Conservation (phyloP, 2,888 invertebrate species). For the Rhamphomyia laevipes region DNA sequence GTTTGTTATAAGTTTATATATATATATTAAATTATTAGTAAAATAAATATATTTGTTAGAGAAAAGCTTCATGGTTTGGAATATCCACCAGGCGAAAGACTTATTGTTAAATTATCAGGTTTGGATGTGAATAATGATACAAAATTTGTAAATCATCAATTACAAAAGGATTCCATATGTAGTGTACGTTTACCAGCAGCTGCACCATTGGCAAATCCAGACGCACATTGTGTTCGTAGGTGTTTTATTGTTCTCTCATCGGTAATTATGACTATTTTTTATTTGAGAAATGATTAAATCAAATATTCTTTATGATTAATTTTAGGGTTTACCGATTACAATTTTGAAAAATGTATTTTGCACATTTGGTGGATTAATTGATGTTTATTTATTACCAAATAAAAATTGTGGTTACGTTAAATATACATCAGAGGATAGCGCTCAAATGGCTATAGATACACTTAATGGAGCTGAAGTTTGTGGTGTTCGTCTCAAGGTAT, state of each 20-base stretch:
- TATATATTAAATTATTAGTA: slow-evolving; percentile 23
- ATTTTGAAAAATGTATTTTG: slow-evolving; percentile 80
- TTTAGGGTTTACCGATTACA: slow-evolving; percentile 58
- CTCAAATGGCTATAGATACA: slow-evolving; percentile 39
- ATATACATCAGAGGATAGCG: slow-evolving; percentile 63
- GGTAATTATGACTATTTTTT: slow-evolving; percentile 17
- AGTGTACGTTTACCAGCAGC: slow-evolving; percentile 58
- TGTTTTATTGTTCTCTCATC: slow-evolving; percentile 48
- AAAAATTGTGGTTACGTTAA: slow-evolving; percentile 90
- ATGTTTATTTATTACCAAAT: slow-evolving; percentile 78
- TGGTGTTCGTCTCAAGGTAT: slow-evolving; percentile 56
- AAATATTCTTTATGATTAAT: slow-evolving; percentile 25
- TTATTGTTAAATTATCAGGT: slow-evolving; percentile 44
- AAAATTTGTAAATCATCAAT: slow-evolving; percentile 33
- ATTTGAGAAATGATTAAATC: background rate
- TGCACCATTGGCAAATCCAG: slow-evolving; percentile 52
- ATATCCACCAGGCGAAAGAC: slow-evolving; percentile 75
- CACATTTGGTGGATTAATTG: slow-evolving; percentile 80
- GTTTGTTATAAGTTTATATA: slow-evolving; percentile 16
- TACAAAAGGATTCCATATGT: slow-evolving; percentile 41
- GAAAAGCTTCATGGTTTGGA: slow-evolving; percentile 85
- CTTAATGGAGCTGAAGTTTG: slow-evolving; percentile 82
- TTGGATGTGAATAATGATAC: slow-evolving; percentile 31
- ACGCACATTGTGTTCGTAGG: slow-evolving; percentile 52
- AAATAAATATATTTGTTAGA: slow-evolving; percentile 45